phyloP scores from a whole-genome alignment of 2,113 vertebrate genomes.

The Lepus europaeus region DNA sequence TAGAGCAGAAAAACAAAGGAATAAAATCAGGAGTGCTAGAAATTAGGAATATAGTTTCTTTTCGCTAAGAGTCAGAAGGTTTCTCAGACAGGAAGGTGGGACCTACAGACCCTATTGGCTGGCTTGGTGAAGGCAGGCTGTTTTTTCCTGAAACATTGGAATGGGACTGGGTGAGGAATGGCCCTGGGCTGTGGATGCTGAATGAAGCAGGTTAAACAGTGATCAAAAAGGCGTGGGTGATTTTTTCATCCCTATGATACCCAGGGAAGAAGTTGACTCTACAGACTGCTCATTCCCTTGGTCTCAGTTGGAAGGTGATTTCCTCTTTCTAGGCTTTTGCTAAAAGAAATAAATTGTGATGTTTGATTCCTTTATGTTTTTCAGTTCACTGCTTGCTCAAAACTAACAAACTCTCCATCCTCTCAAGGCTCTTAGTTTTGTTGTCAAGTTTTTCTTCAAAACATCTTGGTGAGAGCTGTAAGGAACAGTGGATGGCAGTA shows the following conservation, averaged over 20 bases:
- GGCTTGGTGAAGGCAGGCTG: neutral
- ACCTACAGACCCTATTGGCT: neutral
- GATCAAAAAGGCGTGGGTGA: slow-evolving; percentile 29
- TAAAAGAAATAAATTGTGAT: slow-evolving; percentile 47
- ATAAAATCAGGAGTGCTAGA: neutral
- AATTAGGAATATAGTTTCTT: neutral
- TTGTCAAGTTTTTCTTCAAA: slow-evolving; percentile 63
- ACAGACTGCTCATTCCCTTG: slow-evolving; percentile 22
- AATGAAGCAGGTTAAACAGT: neutral
- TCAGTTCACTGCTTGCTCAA: neutral
- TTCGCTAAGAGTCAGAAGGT: neutral
- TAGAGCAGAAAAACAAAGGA: neutral
- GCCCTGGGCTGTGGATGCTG: neutral
- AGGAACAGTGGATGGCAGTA: slow-evolving; percentile 85
- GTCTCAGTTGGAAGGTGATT: slow-evolving; percentile 37
- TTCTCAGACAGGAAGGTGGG: neutral
- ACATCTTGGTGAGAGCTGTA: slow-evolving; percentile 65
- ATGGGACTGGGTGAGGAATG: neutral
- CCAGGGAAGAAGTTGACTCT: neutral
- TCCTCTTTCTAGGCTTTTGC: slow-evolving; percentile 12
- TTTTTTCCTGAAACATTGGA: neutral
- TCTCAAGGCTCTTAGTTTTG: slow-evolving; percentile 67
- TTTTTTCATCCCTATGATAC: slow-evolving; percentile 38
- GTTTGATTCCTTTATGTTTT: slow-evolving; percentile 52
- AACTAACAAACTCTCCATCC: slow-evolving; percentile 45